Conservation (phyloP, 2,888 invertebrate species). For the Tolmerus cingulatus region DNA sequence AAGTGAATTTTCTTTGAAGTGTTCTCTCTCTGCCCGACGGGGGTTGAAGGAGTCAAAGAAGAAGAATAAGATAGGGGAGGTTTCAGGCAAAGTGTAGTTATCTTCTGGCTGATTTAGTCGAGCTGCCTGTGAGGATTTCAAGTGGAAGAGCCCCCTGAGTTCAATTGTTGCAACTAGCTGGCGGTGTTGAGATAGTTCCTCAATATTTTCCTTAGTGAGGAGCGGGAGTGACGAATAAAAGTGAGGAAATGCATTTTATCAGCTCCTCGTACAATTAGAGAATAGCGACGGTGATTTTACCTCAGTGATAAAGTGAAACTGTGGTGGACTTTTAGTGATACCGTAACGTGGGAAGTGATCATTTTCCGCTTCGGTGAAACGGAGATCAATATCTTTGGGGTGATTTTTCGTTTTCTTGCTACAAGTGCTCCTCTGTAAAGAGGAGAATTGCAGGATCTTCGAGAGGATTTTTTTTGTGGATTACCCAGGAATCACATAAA, state of each 20-base stretch:
- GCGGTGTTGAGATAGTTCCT: neutral
- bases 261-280: neutral
- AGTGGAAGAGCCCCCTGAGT: neutral
- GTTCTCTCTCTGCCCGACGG: neutral
- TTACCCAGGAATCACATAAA: conserved; percentile 42
- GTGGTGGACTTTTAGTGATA: neutral
- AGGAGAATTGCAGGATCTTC: neutral
- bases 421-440: neutral
- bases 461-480: conserved; percentile 44
- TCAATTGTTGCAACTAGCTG: neutral
- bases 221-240: neutral
- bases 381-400: neutral
- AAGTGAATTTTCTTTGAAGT: neutral
- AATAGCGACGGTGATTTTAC: neutral
- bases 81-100: neutral
- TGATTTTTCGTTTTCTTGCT: neutral
- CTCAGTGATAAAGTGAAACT: neutral
- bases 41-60: neutral
- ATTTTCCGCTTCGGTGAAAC: neutral
- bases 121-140: neutral
- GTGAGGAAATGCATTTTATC: neutral
- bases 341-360: conserved; percentile 2
- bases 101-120: neutral
- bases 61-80: neutral
- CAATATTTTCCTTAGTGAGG: neutral